phyloP scores from a whole-genome alignment of 2,888 invertebrate species.

The Ariolimax columbianus region DNA sequence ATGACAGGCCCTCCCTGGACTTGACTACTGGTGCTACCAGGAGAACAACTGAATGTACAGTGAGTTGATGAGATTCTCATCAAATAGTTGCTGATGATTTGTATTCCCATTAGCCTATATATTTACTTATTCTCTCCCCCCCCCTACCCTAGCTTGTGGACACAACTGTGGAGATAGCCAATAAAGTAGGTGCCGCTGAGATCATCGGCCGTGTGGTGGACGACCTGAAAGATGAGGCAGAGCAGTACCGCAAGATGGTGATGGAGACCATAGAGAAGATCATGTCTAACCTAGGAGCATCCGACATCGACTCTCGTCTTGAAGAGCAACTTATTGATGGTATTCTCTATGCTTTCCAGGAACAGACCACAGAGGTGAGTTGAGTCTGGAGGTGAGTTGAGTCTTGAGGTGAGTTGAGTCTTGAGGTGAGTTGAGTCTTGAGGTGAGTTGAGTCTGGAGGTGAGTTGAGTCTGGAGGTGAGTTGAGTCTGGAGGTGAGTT shows the following conservation, averaged over 20 bases:
- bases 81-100: too few species aligned
- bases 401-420: too few species aligned
- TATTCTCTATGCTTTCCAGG: slow-evolving; percentile 99
- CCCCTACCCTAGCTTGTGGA: slow-evolving; percentile 96
- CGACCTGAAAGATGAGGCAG: slow-evolving; percentile 99
- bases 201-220: slow-evolving; percentile 99
- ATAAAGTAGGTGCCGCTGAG: slow-evolving; percentile 99
- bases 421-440: too few species aligned
- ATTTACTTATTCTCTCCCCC: too few species aligned
- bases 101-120: too few species aligned
- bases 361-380: slow-evolving; percentile 96
- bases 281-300: slow-evolving; percentile 97
- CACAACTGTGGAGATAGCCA: slow-evolving; percentile 99
- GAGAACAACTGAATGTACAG: too few species aligned
- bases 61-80: too few species aligned
- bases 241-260: slow-evolving; percentile 99
- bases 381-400: background rate
- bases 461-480: too few species aligned
- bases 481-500: too few species aligned
- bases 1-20: too few species aligned
- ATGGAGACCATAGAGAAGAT: slow-evolving; percentile 99
- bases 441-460: too few species aligned
- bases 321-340: slow-evolving; percentile 99
- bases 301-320: slow-evolving; percentile 97
- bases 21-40: too few species aligned